These are phyloP conservation scores for Lepidochitona cinerea DNA, from an alignment of 2,888 invertebrate genomes.

Conservation along the genomic window DNA sequence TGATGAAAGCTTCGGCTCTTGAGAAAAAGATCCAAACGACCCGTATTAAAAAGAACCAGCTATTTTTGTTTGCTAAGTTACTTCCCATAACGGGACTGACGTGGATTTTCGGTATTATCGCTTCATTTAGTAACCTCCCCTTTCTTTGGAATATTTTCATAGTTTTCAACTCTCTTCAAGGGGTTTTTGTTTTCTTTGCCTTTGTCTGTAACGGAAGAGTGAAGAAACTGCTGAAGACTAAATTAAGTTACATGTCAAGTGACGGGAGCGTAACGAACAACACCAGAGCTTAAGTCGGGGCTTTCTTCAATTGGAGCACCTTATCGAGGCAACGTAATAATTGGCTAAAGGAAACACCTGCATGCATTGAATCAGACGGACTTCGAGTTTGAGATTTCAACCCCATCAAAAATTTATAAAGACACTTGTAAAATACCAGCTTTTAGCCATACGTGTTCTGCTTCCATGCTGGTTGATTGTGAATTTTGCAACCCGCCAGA, in stretches of 20 bases:
- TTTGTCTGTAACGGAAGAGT: constrained; percentile 46
- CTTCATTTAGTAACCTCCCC: constrained; percentile 14
- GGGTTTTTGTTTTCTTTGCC: constrained; percentile 48
- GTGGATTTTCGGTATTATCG: constrained; percentile 52
- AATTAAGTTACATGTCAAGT: neutral
- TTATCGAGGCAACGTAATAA: too few species aligned
- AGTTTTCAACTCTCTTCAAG: constrained; percentile 47
- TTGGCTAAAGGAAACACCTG: too few species aligned
- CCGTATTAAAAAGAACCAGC: constrained; percentile 31
- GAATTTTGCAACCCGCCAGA: too few species aligned
- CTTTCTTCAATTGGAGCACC: too few species aligned
- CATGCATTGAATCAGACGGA: too few species aligned
- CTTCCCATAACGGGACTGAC: constrained; percentile 53
- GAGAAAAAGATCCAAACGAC: constrained; percentile 1
- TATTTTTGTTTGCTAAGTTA: constrained; percentile 46
- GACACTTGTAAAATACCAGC: too few species aligned
- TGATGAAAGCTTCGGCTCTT: neutral
- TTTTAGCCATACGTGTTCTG: too few species aligned
- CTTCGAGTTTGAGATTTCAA: too few species aligned
- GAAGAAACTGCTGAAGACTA: constrained; percentile 11
- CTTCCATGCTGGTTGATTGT: too few species aligned
- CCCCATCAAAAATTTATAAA: too few species aligned
- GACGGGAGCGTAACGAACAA: neutral
- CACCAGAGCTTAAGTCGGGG: too few species aligned
- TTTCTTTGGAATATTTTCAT: constrained; percentile 41